Percentiles rank a stretch among this genome's conserved stretches.
Conservation (phyloP, 2,113 vertebrate species). For the Alligator sinensis region DNA sequence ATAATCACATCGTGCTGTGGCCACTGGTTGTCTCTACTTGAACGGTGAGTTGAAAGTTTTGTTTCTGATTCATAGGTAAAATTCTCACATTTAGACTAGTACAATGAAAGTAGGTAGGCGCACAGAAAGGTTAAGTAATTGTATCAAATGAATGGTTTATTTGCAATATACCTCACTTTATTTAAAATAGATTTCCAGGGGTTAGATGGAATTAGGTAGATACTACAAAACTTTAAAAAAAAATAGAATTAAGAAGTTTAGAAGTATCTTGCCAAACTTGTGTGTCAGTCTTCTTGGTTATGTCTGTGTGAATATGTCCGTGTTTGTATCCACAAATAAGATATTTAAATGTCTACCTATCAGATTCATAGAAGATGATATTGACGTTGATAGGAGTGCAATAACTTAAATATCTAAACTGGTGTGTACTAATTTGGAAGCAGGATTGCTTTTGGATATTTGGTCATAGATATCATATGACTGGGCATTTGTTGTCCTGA, state of each 20-base stretch:
- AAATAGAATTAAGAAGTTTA: neutral
- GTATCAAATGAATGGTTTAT: slow-evolving; percentile 41
- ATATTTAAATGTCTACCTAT: neutral
- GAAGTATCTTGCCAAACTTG: neutral
- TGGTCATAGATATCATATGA: neutral
- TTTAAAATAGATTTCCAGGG: slow-evolving; percentile 11
- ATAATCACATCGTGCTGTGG: slow-evolving; percentile 48
- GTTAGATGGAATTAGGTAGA: neutral
- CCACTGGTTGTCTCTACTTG: neutral
- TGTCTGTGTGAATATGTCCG: rapidly evolving
- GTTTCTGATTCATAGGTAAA: slow-evolving; percentile 58
- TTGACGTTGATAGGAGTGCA: neutral
- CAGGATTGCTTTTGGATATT: neutral
- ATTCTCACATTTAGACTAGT: slow-evolving; percentile 44
- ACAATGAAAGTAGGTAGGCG: slow-evolving; percentile 23
- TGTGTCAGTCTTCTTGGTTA: neutral
- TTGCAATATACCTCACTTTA: slow-evolving; percentile 25
- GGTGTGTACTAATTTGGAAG: neutral
- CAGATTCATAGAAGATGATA: neutral
- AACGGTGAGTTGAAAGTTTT: slow-evolving; percentile 50
- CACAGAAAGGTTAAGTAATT: slow-evolving; percentile 44
- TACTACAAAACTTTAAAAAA: neutral
- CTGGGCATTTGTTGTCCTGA: too few species aligned
- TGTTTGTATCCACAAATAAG: neutral
- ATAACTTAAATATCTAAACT: neutral